Evolutionary conservation across 1,140 invertebrate species (phyloP).

Genomic region (Hirudo medicinalis): DNA sequence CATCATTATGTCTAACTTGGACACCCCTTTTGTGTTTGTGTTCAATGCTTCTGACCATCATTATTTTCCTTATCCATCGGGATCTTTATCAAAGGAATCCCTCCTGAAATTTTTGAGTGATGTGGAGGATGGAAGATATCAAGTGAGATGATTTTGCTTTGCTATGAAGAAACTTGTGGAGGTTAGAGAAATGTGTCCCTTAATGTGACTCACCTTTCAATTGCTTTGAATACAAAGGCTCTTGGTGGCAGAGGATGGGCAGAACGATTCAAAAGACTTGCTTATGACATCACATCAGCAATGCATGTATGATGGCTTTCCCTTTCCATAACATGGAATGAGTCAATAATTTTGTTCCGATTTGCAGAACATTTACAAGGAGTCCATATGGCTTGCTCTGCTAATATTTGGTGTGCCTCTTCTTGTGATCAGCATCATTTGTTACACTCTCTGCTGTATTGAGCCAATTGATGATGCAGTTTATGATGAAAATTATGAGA

Average conservation of each 20-base stretch:
- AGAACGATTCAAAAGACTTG: conserved; percentile 4
- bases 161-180: no score
- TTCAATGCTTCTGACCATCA: conserved; percentile 31
- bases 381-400: conserved; percentile 37
- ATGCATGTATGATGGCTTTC: not conserved
- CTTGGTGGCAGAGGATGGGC: not conserved
- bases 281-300: conserved; percentile 5
- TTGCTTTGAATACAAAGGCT: not conserved
- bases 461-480: conserved; percentile 20
- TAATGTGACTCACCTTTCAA: no score
- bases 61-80: conserved; percentile 29
- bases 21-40: conserved; percentile 30
- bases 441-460: conserved; percentile 39
- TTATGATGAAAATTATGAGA: not conserved
- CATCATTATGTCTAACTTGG: conserved; percentile 33
- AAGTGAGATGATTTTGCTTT: not conserved
- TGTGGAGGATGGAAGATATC: not conserved
- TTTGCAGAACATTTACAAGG: conserved; percentile 35
- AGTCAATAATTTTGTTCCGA: not conserved
- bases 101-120: not conserved
- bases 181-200: no score
- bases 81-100: not conserved
- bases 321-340: not conserved
- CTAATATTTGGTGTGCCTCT: conserved; percentile 39
- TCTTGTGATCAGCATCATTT: conserved; percentile 35